Percentiles rank a stretch among this genome's conserved stretches.
These are phyloP conservation scores for Spermophilus dauricus DNA, from an alignment of 2,113 vertebrate genomes.

Conservation along the genomic window DNA sequence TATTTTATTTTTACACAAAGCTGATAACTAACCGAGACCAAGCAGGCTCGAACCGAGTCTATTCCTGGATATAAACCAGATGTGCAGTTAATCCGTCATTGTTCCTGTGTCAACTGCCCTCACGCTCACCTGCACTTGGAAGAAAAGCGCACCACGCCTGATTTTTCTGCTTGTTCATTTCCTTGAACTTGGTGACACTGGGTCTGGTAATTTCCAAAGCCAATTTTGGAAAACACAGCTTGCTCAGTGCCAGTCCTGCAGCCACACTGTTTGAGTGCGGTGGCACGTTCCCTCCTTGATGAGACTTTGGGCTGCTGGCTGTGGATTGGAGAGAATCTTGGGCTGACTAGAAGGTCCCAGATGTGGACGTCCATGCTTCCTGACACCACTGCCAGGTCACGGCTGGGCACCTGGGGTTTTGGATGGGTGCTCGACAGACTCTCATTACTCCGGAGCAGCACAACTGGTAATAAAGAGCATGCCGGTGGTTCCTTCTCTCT, in stretches of 20 bases:
- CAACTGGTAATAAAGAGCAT: background rate
- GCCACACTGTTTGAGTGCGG: background rate
- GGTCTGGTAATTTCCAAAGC: slow-evolving; percentile 72
- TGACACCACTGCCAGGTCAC: accelerated
- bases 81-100: slow-evolving; percentile 37
- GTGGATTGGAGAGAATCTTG: background rate
- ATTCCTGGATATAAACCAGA: slow-evolving; percentile 67
- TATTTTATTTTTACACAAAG: slow-evolving; percentile 25
- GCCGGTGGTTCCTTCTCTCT: accelerated
- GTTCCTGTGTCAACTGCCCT: background rate
- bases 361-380: accelerated
- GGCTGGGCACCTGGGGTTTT: background rate
- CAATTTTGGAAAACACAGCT: slow-evolving; percentile 61
- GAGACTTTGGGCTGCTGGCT: background rate
- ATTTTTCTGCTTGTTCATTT: slow-evolving; percentile 58
- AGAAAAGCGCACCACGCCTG: background rate
- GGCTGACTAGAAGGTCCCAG: background rate
- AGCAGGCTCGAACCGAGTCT: slow-evolving; percentile 24
- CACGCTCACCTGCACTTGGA: slow-evolving; percentile 32
- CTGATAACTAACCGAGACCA: slow-evolving; percentile 66
- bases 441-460: accelerated
- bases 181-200: slow-evolving; percentile 63
- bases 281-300: background rate
- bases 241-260: slow-evolving; percentile 21
- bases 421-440: accelerated